Conservation (phyloP, 2,113 vertebrate species). For the Chaetura pelagica region DNA sequence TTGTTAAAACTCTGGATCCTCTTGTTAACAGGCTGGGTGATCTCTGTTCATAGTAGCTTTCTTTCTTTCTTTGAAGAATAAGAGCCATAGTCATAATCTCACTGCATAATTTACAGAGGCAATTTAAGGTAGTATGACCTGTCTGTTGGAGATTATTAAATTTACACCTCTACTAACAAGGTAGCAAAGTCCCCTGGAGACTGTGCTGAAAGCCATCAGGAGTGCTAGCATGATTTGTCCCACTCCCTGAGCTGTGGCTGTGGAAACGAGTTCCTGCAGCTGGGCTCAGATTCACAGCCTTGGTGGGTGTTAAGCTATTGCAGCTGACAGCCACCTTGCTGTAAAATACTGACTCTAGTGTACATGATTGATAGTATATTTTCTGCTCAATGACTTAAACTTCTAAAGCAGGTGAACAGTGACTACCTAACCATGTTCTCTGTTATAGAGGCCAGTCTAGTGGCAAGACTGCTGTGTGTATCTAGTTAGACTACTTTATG, state of each 20-base stretch:
- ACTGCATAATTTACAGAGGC: not conserved
- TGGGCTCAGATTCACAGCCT: not conserved
- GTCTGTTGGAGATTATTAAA: not conserved
- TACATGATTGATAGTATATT: accelerated
- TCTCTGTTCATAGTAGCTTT: not conserved
- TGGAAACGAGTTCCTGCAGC: not conserved
- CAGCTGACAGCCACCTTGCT: not conserved
- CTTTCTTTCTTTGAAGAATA: not conserved
- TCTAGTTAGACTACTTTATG: not conserved
- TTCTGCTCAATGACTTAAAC: not conserved
- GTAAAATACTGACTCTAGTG: not conserved
- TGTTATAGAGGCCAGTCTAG: not conserved
- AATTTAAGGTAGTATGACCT: not conserved
- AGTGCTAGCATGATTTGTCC: not conserved
- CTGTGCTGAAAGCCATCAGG: not conserved
- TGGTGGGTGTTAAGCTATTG: not conserved
- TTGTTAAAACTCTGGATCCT: not conserved
- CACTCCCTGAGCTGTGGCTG: not conserved
- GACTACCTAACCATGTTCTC: not conserved
- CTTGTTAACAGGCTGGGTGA: not conserved
- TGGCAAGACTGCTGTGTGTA: not conserved
- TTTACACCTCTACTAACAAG: not conserved
- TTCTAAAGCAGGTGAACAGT: not conserved
- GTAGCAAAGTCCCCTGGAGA: not conserved
- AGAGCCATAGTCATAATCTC: not conserved